phyloP scores from a whole-genome alignment of 2,797 vertebrate genomes.

The Naso thynnoides region DNA sequence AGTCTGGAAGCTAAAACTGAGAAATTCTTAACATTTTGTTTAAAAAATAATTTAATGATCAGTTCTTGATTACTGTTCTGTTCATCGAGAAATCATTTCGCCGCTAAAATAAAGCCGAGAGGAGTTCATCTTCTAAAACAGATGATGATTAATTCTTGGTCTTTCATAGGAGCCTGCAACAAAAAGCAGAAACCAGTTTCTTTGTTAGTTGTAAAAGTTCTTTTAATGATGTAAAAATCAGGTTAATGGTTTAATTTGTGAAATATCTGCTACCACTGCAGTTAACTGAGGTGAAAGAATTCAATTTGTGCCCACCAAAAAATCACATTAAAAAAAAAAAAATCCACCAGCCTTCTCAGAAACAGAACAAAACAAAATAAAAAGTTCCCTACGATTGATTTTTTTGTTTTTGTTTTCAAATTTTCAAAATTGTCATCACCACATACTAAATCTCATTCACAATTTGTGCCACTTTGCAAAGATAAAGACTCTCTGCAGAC shows the following conservation, averaged over 20 bases:
- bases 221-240: too few species aligned
- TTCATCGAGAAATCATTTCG: background rate
- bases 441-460: background rate
- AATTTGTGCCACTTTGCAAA: background rate
- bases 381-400: too few species aligned
- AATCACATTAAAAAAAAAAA: background rate
- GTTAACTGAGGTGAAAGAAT: constrained; percentile 1
- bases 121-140: too few species aligned
- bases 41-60: background rate
- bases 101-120: background rate
- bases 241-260: background rate
- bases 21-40: background rate
- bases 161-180: too few species aligned
- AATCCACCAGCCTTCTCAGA: background rate
- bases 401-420: too few species aligned
- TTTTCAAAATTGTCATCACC: background rate
- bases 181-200: too few species aligned
- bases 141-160: too few species aligned
- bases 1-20: background rate
- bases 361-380: too few species aligned
- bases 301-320: background rate
- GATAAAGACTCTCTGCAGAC: background rate
- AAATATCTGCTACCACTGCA: background rate
- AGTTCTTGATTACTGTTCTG: background rate
- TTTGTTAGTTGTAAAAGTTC: background rate